Evolutionary conservation across 2,797 vertebrate species (phyloP), one percentile per base, ranked within the genome.

Genomic region (Oryzias dopingdopingensis): DNA sequence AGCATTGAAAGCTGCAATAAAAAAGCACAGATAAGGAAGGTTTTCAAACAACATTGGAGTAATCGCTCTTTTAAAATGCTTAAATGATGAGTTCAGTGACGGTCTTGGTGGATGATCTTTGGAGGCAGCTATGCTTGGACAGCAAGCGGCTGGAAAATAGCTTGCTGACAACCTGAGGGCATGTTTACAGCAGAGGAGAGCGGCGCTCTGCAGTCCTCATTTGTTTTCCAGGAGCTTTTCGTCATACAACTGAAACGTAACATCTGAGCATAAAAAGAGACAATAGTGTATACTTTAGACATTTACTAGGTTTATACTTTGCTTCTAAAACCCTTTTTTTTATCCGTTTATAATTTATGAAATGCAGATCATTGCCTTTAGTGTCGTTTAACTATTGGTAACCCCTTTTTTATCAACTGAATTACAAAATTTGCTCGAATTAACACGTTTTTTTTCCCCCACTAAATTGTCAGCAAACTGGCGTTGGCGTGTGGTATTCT

Each of bases 81-180:
- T 79, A 80, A 76, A 72, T 64, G 85, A 84, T 89, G 86, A 89
- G 83, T 81, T 87, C 88, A 88, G 77, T 70, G 42, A 47, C 78
- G 50, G 84, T 83, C 85, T 77, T 58, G 56, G 74, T 60, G 75
- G 83, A 65, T 80, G 84, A 86, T 84, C 84, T 88, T 82, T 79
- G 70, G 74, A 75, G 76, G 78, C 78, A 84, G 85, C 85, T 86
- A 83, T 87, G 84, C 81, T 77, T 65, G 77, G 83, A 83, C 80
- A 79, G 73, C 72, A 68, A 53, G 60, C 69, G 72, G 72, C 84
- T 82, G 84, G 86, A 88, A 86, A 85, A 90, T 84, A 85, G 87
- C 86, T 83, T 77, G 85, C 86, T 86, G 89, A 90, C 89, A 90
- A 86, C 85, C 84, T 83, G 81, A 66, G 77, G 82, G 77, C 79